Evolutionary conservation across 2,888 invertebrate genomes (phyloP), one percentile per base, ranked within the genome.

Genomic region (Tuta absoluta): DNA sequence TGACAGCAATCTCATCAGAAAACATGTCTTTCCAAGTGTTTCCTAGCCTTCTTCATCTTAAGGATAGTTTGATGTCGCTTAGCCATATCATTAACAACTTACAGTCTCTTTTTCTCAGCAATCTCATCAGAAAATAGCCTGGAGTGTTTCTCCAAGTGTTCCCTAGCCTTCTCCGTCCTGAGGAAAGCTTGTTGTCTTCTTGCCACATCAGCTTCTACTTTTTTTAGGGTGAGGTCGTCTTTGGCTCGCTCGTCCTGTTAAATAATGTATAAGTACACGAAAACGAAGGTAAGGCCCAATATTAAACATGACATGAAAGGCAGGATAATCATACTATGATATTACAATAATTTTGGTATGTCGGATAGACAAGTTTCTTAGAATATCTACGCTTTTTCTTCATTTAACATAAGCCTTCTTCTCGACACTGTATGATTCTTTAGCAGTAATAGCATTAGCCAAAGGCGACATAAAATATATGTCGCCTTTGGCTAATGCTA

Each of bases 1-100:
- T 90, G 67, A 87, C 86, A 0, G 83, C 87, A 79, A 80, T 84
- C 61, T 87, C 88, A 10, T 89, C 89, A 0, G 84, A 85, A n/a
- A 87, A 75, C 59, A 84, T 82, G 82, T 63, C 66, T 82, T 63
- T 88, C 89, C 23, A 88, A 66, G n/a, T 89, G 86, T 63, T 86
- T 87, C 28, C 87, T 75, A 0, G 86, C 83, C 38, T 76, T 77
- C 71, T 91, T 91, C 0, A 77, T 75, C 58, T 73, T 87, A 1
- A 72, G 84, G 71, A 89, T 91, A 2, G 79, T 72, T 49, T 75
- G 76, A 0, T 72, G 68, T 7, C 89, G 77, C 17, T 87, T 77
- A 0, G 84, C 77, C 1, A 89, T 87, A 67, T 91, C 90, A 3
- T n/a, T 0, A 19, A 56, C 19, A 48, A 75, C 81, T 77, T 73